These are phyloP conservation scores for Accipiter minullus DNA, from an alignment of 2,797 vertebrate genomes.

Conservation along the genomic window DNA sequence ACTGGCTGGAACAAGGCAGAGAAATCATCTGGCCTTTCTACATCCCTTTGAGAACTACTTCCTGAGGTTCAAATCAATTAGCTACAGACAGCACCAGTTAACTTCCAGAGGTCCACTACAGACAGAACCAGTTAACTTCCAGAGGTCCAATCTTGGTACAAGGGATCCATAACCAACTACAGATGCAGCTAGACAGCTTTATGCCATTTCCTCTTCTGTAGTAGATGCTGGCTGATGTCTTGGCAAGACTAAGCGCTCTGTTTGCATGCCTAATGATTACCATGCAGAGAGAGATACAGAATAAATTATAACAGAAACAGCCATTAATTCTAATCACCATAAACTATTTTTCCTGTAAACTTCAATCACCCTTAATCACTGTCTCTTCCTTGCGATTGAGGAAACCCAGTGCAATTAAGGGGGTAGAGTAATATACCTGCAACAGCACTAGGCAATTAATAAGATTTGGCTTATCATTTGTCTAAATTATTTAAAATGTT, in stretches of 20 bases:
- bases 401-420: background rate
- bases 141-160: too few species aligned
- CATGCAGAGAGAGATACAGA: background rate
- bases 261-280: background rate
- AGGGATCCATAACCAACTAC: too few species aligned
- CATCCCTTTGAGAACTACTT: background rate
- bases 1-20: background rate
- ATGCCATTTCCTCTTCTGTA: background rate
- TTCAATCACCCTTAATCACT: background rate
- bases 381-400: background rate
- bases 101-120: background rate
- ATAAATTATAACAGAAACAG: background rate
- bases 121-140: background rate
- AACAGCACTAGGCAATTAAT: background rate
- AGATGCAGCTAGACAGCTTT: background rate
- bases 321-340: background rate
- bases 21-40: background rate
- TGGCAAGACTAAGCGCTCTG: background rate
- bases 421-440: background rate
- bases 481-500: background rate
- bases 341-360: constrained; percentile 25
- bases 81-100: background rate
- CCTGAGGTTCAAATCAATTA: background rate
- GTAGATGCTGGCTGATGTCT: background rate
- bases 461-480: background rate